These are phyloP conservation scores for Drosophila simulans DNA, from an alignment of 1,140 invertebrate species.

Conservation along the genomic window DNA sequence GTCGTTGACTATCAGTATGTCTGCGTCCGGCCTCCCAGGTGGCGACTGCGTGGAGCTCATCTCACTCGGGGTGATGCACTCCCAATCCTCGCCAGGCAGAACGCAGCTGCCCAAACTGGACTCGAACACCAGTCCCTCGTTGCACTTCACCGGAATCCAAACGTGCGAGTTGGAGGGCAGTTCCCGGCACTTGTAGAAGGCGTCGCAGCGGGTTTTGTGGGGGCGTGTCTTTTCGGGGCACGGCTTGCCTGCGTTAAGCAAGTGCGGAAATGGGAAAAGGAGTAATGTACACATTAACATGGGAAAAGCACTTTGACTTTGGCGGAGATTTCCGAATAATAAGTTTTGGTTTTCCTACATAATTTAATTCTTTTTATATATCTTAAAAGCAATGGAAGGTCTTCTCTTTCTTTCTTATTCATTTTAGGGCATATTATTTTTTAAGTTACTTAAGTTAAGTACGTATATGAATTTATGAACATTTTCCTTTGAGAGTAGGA, in stretches of 20 bases:
- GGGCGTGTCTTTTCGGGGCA: slow-evolving; percentile 85
- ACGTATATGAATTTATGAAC: no score
- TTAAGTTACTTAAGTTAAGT: no score
- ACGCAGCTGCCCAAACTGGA: slow-evolving; percentile 85
- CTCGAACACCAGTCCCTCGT: slow-evolving; percentile 85
- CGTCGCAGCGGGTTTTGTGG: slow-evolving; percentile 85
- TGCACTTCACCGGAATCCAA: slow-evolving; percentile 86
- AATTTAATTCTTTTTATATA: no score
- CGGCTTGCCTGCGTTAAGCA: slow-evolving; percentile 63
- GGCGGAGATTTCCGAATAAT: not conserved
- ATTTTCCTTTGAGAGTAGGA: no score
- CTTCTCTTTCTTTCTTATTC: no score
- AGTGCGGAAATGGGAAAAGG: slow-evolving; percentile 8
- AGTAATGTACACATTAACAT: slow-evolving; percentile 7
- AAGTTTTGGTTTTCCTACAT: not conserved
- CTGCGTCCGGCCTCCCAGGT: slow-evolving; percentile 35
- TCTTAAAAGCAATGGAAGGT: no score
- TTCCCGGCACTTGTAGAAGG: slow-evolving; percentile 86
- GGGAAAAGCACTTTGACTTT: not conserved
- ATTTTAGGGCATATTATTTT: no score
- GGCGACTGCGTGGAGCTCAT: slow-evolving; percentile 16
- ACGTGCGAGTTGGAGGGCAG: slow-evolving; percentile 84
- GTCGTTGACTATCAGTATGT: slow-evolving; percentile 67
- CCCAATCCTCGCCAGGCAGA: slow-evolving; percentile 85
- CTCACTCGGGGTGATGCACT: slow-evolving; percentile 69